Percentiles rank a stretch among this genome's conserved stretches.
Evolutionary conservation across 1,140 invertebrate genomes (phyloP).

Genomic region (Luehdorfia chinensis): DNA sequence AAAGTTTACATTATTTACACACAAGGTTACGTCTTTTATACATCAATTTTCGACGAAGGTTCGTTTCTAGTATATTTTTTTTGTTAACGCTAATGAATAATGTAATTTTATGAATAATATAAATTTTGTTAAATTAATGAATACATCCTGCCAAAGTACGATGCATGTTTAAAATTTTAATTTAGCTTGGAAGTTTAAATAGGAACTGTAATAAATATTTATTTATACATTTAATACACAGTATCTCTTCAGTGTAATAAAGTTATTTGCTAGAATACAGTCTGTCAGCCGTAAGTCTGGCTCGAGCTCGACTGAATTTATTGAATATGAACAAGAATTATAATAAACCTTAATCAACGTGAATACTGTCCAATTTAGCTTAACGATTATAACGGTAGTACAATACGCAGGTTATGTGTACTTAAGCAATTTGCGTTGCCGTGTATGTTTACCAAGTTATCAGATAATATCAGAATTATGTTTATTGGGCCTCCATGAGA

Average conservation of each 20-base stretch:
- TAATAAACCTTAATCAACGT: not conserved
- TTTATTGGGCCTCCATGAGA: slow-evolving; percentile 16
- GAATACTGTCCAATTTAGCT: slow-evolving; percentile 1
- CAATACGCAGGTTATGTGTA: slow-evolving; percentile 11
- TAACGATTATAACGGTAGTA: slow-evolving; percentile 1
- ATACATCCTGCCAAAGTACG: no score
- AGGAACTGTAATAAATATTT: slow-evolving; percentile 12
- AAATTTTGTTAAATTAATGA: no score
- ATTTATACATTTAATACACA: slow-evolving; percentile 10
- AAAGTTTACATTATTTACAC: slow-evolving; percentile 3
- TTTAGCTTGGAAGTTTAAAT: slow-evolving; percentile 2
- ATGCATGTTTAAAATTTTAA: no score
- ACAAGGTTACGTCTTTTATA: not conserved
- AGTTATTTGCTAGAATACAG: slow-evolving; percentile 15
- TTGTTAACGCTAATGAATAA: not conserved
- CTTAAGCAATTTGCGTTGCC: slow-evolving; percentile 18
- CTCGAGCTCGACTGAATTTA: slow-evolving; percentile 1
- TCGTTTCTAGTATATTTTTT: not conserved
- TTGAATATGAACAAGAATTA: not conserved
- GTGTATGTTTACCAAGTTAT: slow-evolving; percentile 16
- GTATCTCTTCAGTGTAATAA: slow-evolving; percentile 6
- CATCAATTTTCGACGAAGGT: not conserved
- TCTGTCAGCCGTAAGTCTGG: slow-evolving; percentile 12
- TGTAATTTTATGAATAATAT: no score
- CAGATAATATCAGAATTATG: slow-evolving; percentile 19